These are phyloP conservation scores for Aplysina aerophoba DNA, from an alignment of 37 sponge, comb jelly and placozoan genomes.

Conservation along the genomic window DNA sequence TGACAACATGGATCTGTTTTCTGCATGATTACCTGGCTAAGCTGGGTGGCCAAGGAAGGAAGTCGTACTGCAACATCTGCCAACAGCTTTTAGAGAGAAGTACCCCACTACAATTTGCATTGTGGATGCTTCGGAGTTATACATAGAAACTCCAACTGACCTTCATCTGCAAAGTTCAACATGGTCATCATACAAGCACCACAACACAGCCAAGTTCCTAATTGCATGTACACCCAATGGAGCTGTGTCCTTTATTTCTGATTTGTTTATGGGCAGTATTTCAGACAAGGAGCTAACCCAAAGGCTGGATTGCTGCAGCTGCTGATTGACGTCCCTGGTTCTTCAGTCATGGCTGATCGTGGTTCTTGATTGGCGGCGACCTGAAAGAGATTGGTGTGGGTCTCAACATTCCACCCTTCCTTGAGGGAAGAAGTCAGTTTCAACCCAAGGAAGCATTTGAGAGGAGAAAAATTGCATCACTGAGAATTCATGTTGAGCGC, in stretches of 20 bases:
- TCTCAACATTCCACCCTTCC: no score
- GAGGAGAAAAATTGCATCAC: no score
- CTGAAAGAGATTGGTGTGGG: constrained; percentile 16
- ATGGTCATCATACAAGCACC: constrained; percentile 15
- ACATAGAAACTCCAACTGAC: background rate
- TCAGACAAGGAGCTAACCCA: no score
- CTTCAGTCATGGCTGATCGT: background rate
- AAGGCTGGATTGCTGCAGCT: no score
- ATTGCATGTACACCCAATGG: no score
- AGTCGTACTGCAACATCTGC: constrained; percentile 6
- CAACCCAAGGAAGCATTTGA: no score
- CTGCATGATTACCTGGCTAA: background rate
- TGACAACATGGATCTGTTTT: constrained; percentile 18
- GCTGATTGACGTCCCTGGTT: background rate
- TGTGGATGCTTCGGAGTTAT: background rate
- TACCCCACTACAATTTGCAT: background rate
- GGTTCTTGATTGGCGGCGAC: background rate
- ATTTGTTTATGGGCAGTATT: no score
- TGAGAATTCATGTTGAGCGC: no score
- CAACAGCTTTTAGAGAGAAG: constrained; percentile 1
- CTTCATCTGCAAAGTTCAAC: background rate
- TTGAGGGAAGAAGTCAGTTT: no score
- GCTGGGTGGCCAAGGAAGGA: constrained; percentile 4
- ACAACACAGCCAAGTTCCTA: background rate
- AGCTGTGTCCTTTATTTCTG: no score